Conservation (phyloP, 2,113 vertebrate genomes). For the Leucopternis melanops region DNA sequence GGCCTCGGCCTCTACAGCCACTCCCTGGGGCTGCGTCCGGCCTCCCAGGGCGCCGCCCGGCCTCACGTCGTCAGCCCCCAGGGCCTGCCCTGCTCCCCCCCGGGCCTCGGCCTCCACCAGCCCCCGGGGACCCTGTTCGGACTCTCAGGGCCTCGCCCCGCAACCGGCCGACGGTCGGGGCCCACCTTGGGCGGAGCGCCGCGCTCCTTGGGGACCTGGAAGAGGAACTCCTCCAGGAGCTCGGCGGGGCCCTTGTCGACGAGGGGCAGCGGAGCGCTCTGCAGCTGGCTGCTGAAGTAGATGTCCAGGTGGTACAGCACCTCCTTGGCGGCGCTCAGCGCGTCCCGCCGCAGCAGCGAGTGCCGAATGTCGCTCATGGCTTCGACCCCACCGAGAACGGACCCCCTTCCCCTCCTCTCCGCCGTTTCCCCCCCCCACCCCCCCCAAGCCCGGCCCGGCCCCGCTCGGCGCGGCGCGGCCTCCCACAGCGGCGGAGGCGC, state of each 20-base stretch:
- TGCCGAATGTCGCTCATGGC: conserved; percentile 92
- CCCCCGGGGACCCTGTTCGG: not conserved
- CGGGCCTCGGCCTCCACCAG: not conserved
- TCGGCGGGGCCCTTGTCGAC: conserved; percentile 84
- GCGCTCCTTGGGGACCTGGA: conserved; percentile 89
- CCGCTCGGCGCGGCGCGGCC: no score
- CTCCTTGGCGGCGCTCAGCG: conserved; percentile 93
- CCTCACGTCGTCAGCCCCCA: accelerated
- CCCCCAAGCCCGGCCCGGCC: no score
- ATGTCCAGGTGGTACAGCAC: conserved; percentile 95
- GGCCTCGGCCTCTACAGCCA: not conserved
- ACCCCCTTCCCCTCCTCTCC: not conserved
- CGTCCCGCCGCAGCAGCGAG: conserved; percentile 90
- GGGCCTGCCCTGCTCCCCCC: not conserved
- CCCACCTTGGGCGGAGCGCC: conserved; percentile 81
- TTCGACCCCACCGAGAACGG: not conserved
- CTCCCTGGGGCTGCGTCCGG: not conserved
- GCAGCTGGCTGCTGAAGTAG: conserved; percentile 91
- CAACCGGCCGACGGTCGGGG: not conserved
- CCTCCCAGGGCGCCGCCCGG: no score
- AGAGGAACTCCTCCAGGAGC: conserved; percentile 93
- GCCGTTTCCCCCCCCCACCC: no score
- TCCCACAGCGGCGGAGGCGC: no score
- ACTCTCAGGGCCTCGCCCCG: not conserved
- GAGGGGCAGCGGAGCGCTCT: conserved; percentile 83